Evolutionary conservation across 2,888 invertebrate species (phyloP), one percentile per base, ranked within the genome.

Genomic region (Pristionchus maxplancki): DNA sequence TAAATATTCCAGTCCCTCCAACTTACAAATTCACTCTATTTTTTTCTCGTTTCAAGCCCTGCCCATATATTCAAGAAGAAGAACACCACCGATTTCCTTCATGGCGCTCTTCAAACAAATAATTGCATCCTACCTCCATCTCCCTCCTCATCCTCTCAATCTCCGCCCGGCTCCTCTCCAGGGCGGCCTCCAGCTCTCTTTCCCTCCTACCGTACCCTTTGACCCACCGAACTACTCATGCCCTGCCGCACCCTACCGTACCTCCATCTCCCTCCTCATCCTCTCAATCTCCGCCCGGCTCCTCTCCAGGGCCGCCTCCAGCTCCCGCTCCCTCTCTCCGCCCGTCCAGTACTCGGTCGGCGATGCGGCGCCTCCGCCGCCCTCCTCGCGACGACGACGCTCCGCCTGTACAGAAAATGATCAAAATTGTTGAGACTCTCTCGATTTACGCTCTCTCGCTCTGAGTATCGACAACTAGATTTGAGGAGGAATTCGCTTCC

Each of bases 231-330:
- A n/a, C n/a, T n/a, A n/a, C n/a, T n/a, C n/a, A n/a, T n/a, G n/a
- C n/a, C n/a, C n/a, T n/a, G n/a, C n/a, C n/a, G n/a, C n/a, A n/a
- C n/a, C 58, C n/a, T n/a, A 24, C 58, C 40, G 24, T 15, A 24
- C 67, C 58, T 90, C 90, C 40, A 62, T 67, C 24, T 71, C 53
- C n/a, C 50, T 64, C 64, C 88, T 88, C 62, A 89, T 78, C 13
- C 24, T 84, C 31, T 90, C 89, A 37, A 88, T 81, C 44, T 90
- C 86, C 2, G 44, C 78, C 20, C 88, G 48, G 15, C 88, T 64
- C 62, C 78, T 88, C 85, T 89, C 89, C 58, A 88, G 24, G 53
- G 84, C 88, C 15, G 13, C 58, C 53, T 74, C 87, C 74, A 71
- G 17, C 24, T 87, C 50, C 31, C 37, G 71, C 34, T 20, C 37